Conservation (phyloP, 2,797 vertebrate species). For the Chloroceryle amazona region DNA sequence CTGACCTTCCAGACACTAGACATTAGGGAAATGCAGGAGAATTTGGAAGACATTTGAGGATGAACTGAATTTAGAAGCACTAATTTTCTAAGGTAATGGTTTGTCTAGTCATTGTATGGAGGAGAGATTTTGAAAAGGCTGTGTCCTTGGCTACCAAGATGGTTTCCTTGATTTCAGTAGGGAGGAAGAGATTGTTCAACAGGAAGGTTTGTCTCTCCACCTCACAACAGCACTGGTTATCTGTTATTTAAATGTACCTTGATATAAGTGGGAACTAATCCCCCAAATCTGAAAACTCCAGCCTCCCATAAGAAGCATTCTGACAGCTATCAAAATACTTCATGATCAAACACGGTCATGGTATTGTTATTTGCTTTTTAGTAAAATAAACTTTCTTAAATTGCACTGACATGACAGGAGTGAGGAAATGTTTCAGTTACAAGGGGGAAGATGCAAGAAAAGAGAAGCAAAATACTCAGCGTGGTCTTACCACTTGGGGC, state of each 20-base stretch:
- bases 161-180: neutral
- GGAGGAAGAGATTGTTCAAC: neutral
- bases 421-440: neutral
- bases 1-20: neutral
- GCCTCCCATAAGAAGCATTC: slow-evolving; percentile 28
- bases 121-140: neutral
- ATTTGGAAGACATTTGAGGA: neutral
- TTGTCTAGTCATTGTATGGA: neutral
- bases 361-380: slow-evolving; percentile 4
- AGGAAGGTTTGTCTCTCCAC: neutral
- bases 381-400: slow-evolving; percentile 59
- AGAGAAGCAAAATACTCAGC: neutral
- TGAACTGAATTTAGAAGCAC: neutral
- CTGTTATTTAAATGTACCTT: neutral
- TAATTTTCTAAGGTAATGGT: neutral
- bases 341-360: slow-evolving; percentile 6
- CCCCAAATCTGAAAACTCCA: slow-evolving; percentile 6
- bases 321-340: slow-evolving; percentile 38
- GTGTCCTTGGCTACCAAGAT: neutral
- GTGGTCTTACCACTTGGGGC: slow-evolving; percentile 1
- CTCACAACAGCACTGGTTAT: neutral
- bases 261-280: neutral
- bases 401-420: neutral
- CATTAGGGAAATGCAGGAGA: neutral
- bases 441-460: neutral